Evolutionary conservation across 2,888 invertebrate genomes (phyloP).

Genomic region (Polyommatus iphigenia): DNA sequence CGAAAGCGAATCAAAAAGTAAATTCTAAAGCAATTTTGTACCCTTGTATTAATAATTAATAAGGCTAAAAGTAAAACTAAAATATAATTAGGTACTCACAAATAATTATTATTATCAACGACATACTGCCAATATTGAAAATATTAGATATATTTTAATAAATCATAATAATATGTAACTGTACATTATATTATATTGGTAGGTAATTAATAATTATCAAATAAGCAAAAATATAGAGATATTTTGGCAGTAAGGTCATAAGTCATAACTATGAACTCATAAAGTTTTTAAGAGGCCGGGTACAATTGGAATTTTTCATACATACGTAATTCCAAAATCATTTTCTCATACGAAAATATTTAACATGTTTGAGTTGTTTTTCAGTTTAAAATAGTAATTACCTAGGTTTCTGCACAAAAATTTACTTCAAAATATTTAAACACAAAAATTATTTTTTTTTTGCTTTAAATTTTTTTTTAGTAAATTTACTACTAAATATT

Average conservation of each 20-base stretch:
- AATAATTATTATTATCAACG: neutral
- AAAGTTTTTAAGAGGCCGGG: too few species aligned
- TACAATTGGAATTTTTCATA: too few species aligned
- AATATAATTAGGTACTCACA: neutral
- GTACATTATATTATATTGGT: neutral
- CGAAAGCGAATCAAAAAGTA: neutral
- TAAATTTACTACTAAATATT: too few species aligned
- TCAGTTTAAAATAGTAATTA: too few species aligned
- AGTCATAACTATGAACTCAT: too few species aligned
- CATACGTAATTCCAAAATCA: too few species aligned
- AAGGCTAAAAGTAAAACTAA: neutral
- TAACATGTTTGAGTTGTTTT: too few species aligned
- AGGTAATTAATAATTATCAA: neutral
- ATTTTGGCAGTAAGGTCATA: neutral
- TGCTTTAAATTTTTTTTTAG: too few species aligned
- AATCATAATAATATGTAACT: neutral
- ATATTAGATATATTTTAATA: neutral
- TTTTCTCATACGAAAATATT: too few species aligned
- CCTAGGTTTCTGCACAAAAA: too few species aligned
- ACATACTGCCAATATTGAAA: conserved; percentile 2
- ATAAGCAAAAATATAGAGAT: neutral
- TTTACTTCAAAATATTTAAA: too few species aligned
- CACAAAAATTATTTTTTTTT: too few species aligned
- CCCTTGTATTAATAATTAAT: neutral
- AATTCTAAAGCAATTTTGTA: neutral